Base-by-base conservation (phyloP, 2,113 vertebrate species). In the Elephas maximus region DNA sequence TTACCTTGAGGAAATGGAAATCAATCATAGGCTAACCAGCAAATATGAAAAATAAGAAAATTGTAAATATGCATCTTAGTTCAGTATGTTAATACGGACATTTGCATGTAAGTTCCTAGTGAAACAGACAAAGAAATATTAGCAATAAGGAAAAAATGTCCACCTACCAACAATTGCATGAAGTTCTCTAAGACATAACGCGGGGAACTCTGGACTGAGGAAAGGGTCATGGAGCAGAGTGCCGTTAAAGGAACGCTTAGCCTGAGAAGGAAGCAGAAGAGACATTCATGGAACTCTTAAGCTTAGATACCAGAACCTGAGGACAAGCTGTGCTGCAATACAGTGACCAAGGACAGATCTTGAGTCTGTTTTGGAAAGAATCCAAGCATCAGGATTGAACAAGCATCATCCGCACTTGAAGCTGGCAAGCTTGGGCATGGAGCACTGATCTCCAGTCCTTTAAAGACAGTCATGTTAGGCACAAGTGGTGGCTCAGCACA, bases 271-370 rank as follows among this genome's bases (percentile, higher is more conserved):
- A 74, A 28, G 5, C 5, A n/a, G 71, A 28, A 60, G 44, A n/a
- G 2, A 4, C 53, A n/a, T 20, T 3, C 23, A 28, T 53, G 8
- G 63, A 53, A 48, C 10, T 12, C 17, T 10, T 11, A 45, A 5
- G 5, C 24, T 80, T 12, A 37, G 30, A 15, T 1, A 2, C 0
- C 3, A 8, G 33, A 28, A 9, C 18, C 20, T 5, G 30, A 44
- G 41, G 41, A 33, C 15, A 67, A 33, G 48, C 26, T 1, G 24
- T 10, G 65, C 23, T 73, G 48, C 15, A 5, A 1, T 1, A 23
- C 30, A 24, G 67, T 33, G 76, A 91, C 87, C 4, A 20, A 74
- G n/a, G 53, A 26, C 30, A 37, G 63, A 20, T 51, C 5, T 37
- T 4, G 2, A 83, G 44, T 65, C 2, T 28, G 2, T 33, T 9